Evolutionary conservation across 2,113 vertebrate genomes (phyloP).

Genomic region (Numida meleagris): DNA sequence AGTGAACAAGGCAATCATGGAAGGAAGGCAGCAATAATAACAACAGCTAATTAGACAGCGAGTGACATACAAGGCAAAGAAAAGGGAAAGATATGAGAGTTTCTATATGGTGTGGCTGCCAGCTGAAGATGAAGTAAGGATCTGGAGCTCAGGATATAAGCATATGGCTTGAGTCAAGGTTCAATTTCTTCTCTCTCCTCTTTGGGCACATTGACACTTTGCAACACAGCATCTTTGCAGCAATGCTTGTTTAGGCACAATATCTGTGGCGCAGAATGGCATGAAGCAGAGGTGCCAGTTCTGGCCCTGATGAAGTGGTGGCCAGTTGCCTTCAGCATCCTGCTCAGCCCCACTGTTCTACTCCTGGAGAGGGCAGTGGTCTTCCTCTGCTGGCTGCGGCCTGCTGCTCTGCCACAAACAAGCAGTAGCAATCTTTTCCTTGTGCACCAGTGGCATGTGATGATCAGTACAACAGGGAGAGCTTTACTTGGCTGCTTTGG

Average conservation of each 20-base stretch:
- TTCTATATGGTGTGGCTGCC: neutral
- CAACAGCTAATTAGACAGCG: conserved; percentile 37
- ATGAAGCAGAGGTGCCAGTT: neutral
- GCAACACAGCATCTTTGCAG: neutral
- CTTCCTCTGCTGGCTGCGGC: neutral
- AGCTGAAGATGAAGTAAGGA: neutral
- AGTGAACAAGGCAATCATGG: conserved; percentile 39
- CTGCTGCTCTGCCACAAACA: neutral
- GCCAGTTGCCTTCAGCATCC: accelerated
- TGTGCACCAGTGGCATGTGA: neutral
- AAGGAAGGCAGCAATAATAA: conserved; percentile 48
- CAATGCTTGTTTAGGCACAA: neutral
- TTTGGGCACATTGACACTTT: neutral
- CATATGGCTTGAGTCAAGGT: neutral
- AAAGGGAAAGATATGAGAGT: neutral
- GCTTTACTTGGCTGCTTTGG: neutral
- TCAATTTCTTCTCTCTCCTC: neutral
- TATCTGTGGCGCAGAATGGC: neutral
- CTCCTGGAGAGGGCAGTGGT: neutral
- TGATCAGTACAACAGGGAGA: neutral
- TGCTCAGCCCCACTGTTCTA: neutral
- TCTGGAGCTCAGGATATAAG: neutral
- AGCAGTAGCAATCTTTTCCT: neutral
- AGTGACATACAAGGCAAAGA: neutral
- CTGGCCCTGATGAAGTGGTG: neutral